Conservation (phyloP, 2,888 invertebrate genomes). For the Alviniconcha strummeri region DNA sequence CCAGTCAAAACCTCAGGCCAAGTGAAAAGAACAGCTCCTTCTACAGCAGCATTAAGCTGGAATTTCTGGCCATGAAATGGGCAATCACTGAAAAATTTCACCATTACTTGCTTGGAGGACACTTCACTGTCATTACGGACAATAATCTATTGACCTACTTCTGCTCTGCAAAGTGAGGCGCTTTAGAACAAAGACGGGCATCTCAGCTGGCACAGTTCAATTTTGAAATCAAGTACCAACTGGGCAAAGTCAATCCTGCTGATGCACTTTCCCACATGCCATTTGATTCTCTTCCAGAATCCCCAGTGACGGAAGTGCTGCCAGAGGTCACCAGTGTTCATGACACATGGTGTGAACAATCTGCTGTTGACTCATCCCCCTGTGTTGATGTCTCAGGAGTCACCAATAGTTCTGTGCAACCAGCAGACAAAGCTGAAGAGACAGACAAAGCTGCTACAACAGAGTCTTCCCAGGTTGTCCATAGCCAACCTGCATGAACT, state of each 20-base stretch:
- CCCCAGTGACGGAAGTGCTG: no score
- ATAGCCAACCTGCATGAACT: no score
- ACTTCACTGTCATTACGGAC: background rate
- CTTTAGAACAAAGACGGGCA: slow-evolving; percentile 25
- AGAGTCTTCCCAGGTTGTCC: no score
- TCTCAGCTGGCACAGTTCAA: slow-evolving; percentile 33
- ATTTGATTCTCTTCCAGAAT: no score
- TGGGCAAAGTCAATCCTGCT: slow-evolving; percentile 10
- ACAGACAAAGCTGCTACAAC: no score
- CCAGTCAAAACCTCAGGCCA: background rate
- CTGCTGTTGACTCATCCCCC: no score
- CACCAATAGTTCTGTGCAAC: no score
- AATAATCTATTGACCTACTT: background rate
- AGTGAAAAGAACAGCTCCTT: background rate
- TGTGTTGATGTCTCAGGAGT: no score
- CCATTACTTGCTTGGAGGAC: background rate
- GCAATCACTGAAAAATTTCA: background rate
- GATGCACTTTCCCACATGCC: background rate
- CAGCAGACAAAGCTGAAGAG: no score
- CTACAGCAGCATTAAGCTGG: background rate
- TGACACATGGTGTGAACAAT: no score
- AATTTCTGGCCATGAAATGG: background rate
- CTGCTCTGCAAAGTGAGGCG: slow-evolving; percentile 10
- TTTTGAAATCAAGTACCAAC: slow-evolving; percentile 34
- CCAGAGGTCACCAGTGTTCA: no score